Evolutionary conservation across 2,888 invertebrate species (phyloP), one percentile per base, ranked within the genome.

Genomic region (Drosophila vallismaia): DNA sequence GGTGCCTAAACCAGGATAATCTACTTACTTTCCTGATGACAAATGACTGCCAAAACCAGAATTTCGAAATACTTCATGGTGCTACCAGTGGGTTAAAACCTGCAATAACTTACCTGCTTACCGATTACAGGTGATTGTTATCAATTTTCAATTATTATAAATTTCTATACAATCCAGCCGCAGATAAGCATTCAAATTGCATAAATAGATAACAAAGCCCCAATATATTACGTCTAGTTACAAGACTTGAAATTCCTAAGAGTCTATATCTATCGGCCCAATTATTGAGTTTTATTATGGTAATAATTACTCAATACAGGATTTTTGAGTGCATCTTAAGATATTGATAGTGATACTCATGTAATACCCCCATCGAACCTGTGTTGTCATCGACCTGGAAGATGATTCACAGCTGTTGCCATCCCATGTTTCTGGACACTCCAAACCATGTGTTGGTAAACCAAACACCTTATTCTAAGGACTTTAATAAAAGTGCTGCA

Each of bases 211-310:
- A 66, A 52, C 49, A 62, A 53, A 48, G 12, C 3, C 26, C 14
- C 56, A 68, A 86, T 77, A 74, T 66, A 86, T 84, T 67, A 58
- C 77, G 80, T 52, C 26, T 6, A 12, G 3, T 36, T 14, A 36
- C 12, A 45, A 52, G 45, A 8, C 8, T n/a, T 8, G n/a, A 26
- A 14, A 42, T 10, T 24, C 49, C 19, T 10, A 31, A 70, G 51
- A 31, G 63, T 8, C 50, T 44, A 38, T 68, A 53, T 49, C 42
- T 10, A 19, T 19, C 19, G 19, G 7, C 1, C 40, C 70, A 40
- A 44, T 7, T 50, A 45, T 3, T 29, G 1, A 7, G n/a, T n/a
- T 60, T 14, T 56, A 77, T 59, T 38, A 55, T 36, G 46, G 14
- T 28, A 49, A 84, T 83, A 86, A 76, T 86, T 86, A 54, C 24